Conservation (phyloP, 2,113 vertebrate genomes). For the Recurvirostra avosetta region DNA sequence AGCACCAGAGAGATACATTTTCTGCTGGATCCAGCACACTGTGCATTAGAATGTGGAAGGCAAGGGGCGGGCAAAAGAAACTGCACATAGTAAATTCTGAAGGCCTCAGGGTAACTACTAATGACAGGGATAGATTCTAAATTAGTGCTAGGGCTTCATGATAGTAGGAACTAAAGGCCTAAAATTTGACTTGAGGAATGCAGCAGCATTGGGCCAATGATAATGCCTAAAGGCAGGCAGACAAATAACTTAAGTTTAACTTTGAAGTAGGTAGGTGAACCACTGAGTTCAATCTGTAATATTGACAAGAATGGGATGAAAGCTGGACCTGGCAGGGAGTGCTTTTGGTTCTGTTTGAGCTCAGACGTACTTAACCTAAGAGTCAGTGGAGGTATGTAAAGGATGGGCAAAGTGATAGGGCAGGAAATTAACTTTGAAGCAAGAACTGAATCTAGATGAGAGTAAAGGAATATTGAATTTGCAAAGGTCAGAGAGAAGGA, state of each 20-base stretch:
- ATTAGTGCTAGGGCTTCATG: not conserved
- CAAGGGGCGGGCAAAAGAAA: not conserved
- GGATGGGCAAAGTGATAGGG: not conserved
- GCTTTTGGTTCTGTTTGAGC: not conserved
- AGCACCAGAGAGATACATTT: not conserved
- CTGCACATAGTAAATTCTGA: not conserved
- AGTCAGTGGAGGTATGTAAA: not conserved
- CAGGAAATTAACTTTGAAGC: conserved; percentile 7
- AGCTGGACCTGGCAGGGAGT: not conserved
- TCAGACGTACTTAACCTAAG: not conserved
- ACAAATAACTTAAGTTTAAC: not conserved
- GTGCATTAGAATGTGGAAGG: not conserved
- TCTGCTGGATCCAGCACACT: not conserved
- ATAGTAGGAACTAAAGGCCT: not conserved
- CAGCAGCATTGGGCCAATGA: not conserved
- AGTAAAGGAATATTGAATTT: conserved; percentile 19
- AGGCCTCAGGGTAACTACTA: not conserved
- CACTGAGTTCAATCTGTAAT: not conserved
- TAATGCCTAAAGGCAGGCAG: not conserved
- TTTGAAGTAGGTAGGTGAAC: not conserved
- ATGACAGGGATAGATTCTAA: not conserved
- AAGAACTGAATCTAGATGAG: not conserved
- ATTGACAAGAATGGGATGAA: not conserved
- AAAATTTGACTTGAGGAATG: not conserved
- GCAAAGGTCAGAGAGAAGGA: conserved; percentile 28